Conservation (phyloP, 2,888 invertebrate genomes). For the Idaea straminata region DNA sequence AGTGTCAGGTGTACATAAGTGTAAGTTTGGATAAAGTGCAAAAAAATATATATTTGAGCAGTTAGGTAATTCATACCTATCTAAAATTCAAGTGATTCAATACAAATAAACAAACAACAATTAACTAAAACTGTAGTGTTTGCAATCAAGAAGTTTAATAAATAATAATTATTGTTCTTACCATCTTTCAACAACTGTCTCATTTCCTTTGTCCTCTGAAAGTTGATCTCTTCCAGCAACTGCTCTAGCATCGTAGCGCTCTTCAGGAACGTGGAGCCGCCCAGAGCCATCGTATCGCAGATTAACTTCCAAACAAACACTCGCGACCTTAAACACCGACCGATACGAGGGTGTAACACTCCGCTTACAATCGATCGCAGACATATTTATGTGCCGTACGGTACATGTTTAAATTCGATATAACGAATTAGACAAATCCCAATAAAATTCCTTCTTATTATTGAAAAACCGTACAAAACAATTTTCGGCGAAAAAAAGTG, state of each 20-base stretch:
- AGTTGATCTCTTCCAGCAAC: constrained; percentile 93
- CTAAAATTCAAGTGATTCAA: no score
- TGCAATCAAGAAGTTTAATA: constrained; percentile 13
- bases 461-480: not conserved
- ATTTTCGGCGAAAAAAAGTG: no score
- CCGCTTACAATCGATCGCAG: not conserved
- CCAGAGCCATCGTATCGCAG: constrained; percentile 56
- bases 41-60: no score
- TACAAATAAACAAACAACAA: no score
- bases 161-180: constrained; percentile 55
- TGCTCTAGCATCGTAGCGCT: constrained; percentile 89
- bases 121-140: no score
- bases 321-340: not conserved
- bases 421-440: not conserved
- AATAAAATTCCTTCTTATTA: not conserved
- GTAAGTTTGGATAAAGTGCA: no score
- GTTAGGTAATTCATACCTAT: no score
- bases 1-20: no score
- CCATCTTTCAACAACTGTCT: constrained; percentile 93
- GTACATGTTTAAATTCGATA: not conserved
- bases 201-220: constrained; percentile 95
- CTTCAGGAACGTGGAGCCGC: constrained; percentile 60
- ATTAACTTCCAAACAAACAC: constrained; percentile 38
- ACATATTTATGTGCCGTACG: not conserved
- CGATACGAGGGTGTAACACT: not conserved